These are phyloP conservation scores for Picus viridis DNA, from an alignment of 2,797 vertebrate species.

Conservation along the genomic window DNA sequence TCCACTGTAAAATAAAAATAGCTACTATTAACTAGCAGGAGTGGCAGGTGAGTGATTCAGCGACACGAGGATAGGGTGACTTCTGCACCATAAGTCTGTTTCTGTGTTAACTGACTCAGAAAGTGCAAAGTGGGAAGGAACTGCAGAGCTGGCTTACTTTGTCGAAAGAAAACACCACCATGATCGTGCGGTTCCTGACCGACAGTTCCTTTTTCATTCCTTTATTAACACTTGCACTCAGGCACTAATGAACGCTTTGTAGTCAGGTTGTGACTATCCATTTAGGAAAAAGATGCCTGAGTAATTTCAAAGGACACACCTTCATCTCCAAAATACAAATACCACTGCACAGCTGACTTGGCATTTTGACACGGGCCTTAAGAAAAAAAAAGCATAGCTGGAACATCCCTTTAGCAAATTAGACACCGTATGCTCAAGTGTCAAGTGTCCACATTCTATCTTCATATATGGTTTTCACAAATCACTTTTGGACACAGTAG, in stretches of 20 bases:
- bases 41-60: conserved; percentile 42
- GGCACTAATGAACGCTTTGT: neutral
- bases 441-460: neutral
- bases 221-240: neutral
- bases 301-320: neutral
- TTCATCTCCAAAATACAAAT: neutral
- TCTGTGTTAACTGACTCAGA: conserved; percentile 32
- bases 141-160: neutral
- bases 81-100: neutral
- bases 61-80: neutral
- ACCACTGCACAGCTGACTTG: neutral
- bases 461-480: neutral
- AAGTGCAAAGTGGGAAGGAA: conserved; percentile 5
- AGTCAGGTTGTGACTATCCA: neutral
- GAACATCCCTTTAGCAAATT: neutral
- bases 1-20: conserved; percentile 73
- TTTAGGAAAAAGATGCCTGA: neutral
- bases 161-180: neutral
- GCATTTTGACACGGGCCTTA: neutral
- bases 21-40: conserved; percentile 42
- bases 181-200: neutral
- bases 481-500: neutral
- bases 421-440: neutral
- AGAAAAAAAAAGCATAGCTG: neutral
- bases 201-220: conserved; percentile 18